These are phyloP conservation scores for Nesometra sesokonis DNA, from an alignment of 35 echinoderm and acorn worm genomes.

Conservation along the genomic window DNA sequence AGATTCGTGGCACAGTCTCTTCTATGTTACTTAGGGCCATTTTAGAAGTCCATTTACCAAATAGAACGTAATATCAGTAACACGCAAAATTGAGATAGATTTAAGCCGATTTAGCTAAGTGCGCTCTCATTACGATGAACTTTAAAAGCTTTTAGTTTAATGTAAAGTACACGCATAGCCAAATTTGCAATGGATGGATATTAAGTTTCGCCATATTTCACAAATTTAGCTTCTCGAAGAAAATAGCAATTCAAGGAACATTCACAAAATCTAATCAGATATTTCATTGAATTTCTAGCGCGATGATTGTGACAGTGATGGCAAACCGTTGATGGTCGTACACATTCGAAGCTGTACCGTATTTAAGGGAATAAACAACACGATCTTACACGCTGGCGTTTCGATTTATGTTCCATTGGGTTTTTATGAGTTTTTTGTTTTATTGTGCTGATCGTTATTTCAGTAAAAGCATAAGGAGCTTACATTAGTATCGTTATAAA, in stretches of 20 bases:
- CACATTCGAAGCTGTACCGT: background rate
- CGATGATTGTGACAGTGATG: background rate
- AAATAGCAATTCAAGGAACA: background rate
- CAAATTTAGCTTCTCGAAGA: background rate
- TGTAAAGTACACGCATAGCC: background rate
- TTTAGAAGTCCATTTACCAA: background rate
- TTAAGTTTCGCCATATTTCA: background rate
- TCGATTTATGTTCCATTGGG: background rate
- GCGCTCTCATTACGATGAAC: background rate
- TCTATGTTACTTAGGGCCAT: background rate
- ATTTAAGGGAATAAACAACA: background rate
- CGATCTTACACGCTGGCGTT: background rate
- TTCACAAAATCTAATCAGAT: background rate
- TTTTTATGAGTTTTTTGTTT: background rate
- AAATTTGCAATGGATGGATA: background rate
- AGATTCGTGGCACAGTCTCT: background rate
- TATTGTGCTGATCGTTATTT: background rate
- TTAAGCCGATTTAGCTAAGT: background rate
- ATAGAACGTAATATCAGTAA: background rate
- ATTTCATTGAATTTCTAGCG: background rate
- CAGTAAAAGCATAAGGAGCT: background rate
- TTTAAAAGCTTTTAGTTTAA: slow-evolving; percentile 1
- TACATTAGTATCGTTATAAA: background rate
- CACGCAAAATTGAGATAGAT: background rate
- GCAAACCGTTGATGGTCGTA: background rate